A percentile compares a stretch with the other conserved stretches of the same genome.
These are phyloP conservation scores for Drosophila limbata DNA, from an alignment of 2,888 invertebrate genomes.

Conservation along the genomic window DNA sequence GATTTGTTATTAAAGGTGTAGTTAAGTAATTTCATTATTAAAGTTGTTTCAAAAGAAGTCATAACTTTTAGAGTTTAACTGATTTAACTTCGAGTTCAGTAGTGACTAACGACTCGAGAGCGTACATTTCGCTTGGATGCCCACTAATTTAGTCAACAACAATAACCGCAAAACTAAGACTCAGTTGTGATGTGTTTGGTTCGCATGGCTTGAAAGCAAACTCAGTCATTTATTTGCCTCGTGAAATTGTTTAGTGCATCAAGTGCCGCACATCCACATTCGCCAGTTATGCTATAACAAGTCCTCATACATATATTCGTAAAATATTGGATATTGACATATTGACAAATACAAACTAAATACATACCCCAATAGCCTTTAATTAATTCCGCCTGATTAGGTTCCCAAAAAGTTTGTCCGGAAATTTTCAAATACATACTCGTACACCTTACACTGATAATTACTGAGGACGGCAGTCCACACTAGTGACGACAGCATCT, in stretches of 20 bases:
- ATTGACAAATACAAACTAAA: conserved; percentile 30
- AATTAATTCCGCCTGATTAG: too few relatives aligned
- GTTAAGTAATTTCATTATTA: too few relatives aligned
- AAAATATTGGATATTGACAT: conserved; percentile 43
- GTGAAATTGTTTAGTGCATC: conserved; percentile 73
- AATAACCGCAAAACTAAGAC: conserved; percentile 6
- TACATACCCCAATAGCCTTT: not conserved
- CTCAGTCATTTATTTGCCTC: conserved; percentile 68
- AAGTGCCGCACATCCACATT: conserved; percentile 40
- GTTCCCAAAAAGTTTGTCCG: not conserved
- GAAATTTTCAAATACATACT: not conserved
- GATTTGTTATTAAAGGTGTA: too few relatives aligned
- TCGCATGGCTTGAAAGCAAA: conserved; percentile 56
- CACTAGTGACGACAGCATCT: too few relatives aligned
- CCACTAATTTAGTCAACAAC: conserved; percentile 40
- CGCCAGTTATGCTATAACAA: conserved; percentile 29
- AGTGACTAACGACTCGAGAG: conserved; percentile 34
- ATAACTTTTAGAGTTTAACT: conserved; percentile 17
- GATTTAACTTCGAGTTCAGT: conserved; percentile 1
- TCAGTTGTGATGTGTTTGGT: conserved; percentile 40
- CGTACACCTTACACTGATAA: too few relatives aligned
- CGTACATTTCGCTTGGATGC: conserved; percentile 45
- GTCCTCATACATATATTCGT: conserved; percentile 15
- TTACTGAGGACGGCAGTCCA: too few relatives aligned
- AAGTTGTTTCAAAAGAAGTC: too few relatives aligned